Conservation (phyloP, 2,888 invertebrate species). For the Pyrrhia umbra region DNA sequence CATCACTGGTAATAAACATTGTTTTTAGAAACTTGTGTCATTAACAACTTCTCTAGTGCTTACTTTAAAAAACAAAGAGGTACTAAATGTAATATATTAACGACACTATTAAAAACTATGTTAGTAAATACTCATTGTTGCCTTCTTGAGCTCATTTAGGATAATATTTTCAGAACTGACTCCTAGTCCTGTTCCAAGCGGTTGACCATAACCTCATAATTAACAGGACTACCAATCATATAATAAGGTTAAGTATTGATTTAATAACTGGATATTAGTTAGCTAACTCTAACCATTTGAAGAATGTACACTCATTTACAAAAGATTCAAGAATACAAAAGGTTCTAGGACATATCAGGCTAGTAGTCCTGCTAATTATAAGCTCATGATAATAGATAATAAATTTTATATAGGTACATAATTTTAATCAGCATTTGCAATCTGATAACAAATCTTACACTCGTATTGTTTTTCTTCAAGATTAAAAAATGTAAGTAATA, state of each 20-base stretch:
- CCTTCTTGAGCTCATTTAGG: not conserved
- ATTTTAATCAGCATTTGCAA: not conserved
- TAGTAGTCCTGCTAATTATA: too few relatives aligned
- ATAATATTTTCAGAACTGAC: not conserved
- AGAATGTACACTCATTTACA: too few relatives aligned
- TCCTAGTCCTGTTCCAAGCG: too few relatives aligned
- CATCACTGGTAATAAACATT: slow-evolving; percentile 31
- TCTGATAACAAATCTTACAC: slow-evolving; percentile 23
- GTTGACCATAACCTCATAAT: too few relatives aligned
- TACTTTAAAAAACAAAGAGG: slow-evolving; percentile 41
- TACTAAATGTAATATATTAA: slow-evolving; percentile 33
- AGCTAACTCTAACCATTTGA: too few relatives aligned
- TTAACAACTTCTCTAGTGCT: slow-evolving; percentile 35
- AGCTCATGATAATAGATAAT: too few relatives aligned
- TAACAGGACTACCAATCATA: too few relatives aligned
- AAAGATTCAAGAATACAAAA: too few relatives aligned
- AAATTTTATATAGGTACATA: not conserved
- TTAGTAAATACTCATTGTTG: not conserved
- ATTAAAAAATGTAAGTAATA: slow-evolving; percentile 60
- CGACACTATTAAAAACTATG: slow-evolving; percentile 1
- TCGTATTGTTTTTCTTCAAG: slow-evolving; percentile 42
- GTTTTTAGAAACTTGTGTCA: slow-evolving; percentile 36
- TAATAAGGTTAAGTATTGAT: too few relatives aligned
- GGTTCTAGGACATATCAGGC: too few relatives aligned
- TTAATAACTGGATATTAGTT: too few relatives aligned